Evolutionary conservation across 2,113 vertebrate genomes (phyloP).

Genomic region (Pollimyrus isidori): DNA sequence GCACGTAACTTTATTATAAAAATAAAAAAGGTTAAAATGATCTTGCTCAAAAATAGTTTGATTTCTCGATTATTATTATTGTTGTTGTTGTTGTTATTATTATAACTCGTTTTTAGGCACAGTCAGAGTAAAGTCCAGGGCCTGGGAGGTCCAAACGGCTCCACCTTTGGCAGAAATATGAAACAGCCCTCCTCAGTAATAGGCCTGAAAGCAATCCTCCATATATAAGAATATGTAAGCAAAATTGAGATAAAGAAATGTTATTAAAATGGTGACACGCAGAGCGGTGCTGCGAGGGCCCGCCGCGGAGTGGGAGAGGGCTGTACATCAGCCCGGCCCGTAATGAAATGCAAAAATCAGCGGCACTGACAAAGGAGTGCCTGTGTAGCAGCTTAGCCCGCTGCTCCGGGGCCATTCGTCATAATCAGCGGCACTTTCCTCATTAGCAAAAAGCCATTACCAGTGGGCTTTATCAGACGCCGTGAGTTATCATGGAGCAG

Average conservation of each 20-base stretch:
- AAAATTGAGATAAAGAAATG: constrained; percentile 71
- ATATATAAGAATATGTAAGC: constrained; percentile 38
- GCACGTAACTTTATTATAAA: background rate
- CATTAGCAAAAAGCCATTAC: constrained; percentile 96
- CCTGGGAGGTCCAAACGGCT: background rate
- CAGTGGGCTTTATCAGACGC: constrained; percentile 80
- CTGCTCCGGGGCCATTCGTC: constrained; percentile 88
- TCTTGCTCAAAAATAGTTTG: background rate
- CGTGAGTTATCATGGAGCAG: constrained; percentile 66
- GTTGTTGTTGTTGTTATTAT: background rate
- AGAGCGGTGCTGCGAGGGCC: constrained; percentile 43
- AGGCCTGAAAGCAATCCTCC: constrained; percentile 54
- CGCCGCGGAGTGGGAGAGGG: constrained; percentile 53
- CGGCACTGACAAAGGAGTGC: constrained; percentile 77
- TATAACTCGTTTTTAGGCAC: too few species aligned
- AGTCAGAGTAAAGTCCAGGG: background rate
- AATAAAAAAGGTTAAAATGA: background rate
- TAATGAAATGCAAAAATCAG: constrained; percentile 86
- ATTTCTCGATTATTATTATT: background rate
- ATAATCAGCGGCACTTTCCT: constrained; percentile 93
- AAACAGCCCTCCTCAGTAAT: constrained; percentile 50
- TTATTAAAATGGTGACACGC: constrained; percentile 70
- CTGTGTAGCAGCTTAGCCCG: constrained; percentile 92
- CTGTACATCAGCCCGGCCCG: constrained; percentile 67
- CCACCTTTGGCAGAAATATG: constrained; percentile 36